Evolutionary conservation across 1,140 invertebrate genomes (phyloP).

Genomic region (Drosophila eugracilis): DNA sequence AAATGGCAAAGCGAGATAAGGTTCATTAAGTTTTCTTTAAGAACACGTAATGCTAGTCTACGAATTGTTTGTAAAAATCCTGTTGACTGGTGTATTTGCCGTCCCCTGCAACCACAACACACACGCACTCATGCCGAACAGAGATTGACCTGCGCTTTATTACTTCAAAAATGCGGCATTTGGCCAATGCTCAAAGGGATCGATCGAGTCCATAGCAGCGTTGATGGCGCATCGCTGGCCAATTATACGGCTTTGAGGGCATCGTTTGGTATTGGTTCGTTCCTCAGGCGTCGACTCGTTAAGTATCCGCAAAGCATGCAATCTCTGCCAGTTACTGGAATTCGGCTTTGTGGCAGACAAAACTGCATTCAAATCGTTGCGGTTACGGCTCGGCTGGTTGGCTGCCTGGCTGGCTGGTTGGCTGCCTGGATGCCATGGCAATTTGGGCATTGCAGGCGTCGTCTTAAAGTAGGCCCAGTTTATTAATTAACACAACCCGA

Average conservation of each 20-base stretch:
- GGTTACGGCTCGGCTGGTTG: conserved; percentile 22
- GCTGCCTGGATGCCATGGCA: conserved; percentile 25
- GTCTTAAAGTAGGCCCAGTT: conserved; percentile 55
- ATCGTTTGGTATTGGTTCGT: conserved; percentile 3
- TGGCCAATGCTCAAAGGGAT: conserved; percentile 57
- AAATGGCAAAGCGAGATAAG: no score
- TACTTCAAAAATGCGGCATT: conserved; percentile 71
- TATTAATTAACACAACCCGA: conserved; percentile 60
- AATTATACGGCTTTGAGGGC: conserved; percentile 19
- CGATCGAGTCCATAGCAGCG: conserved; percentile 21
- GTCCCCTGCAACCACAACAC: conserved; percentile 11
- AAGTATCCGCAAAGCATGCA: conserved; percentile 53
- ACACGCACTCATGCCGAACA: background rate
- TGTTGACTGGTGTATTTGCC: conserved; percentile 12
- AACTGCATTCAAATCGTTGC: conserved; percentile 64
- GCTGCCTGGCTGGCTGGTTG: background rate
- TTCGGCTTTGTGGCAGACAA: conserved; percentile 26
- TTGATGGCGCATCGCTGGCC: conserved; percentile 23
- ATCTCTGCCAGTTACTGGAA: conserved; percentile 48
- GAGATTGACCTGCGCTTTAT: conserved; percentile 39
- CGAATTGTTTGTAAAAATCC: background rate
- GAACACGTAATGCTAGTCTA: background rate
- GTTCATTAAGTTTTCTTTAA: no score
- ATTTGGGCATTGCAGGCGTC: conserved; percentile 43
- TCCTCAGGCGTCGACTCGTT: conserved; percentile 40